Conservation (phyloP, 2,113 vertebrate species). For the Ceyx cyanopectus region DNA sequence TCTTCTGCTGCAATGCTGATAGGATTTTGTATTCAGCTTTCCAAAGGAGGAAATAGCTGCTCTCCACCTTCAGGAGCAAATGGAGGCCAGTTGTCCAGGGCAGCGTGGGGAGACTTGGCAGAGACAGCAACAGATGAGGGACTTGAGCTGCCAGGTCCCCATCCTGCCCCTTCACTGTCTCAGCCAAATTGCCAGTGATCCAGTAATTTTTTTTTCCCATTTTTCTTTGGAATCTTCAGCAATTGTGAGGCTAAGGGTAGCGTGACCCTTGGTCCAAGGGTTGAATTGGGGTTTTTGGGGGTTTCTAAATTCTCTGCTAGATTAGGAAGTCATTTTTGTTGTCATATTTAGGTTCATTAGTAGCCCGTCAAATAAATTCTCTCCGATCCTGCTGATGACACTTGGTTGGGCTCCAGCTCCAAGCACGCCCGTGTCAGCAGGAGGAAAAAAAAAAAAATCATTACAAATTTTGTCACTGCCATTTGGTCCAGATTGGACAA, state of each 20-base stretch:
- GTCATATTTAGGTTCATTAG: slow-evolving; percentile 41
- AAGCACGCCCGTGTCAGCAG: neutral
- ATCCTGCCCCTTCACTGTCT: neutral
- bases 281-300: neutral
- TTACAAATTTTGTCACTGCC: slow-evolving; percentile 34
- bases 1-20: neutral
- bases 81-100: neutral
- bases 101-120: neutral
- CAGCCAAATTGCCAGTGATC: neutral
- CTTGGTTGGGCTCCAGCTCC: slow-evolving; percentile 45
- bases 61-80: neutral
- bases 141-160: neutral
- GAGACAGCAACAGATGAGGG: neutral
- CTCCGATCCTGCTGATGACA: neutral
- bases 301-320: neutral
- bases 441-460: neutral
- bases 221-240: neutral
- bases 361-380: slow-evolving; percentile 48
- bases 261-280: neutral
- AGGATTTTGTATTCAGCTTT: neutral
- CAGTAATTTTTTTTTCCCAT: neutral
- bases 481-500: slow-evolving; percentile 47
- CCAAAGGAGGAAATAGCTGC: neutral
- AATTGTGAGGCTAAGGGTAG: neutral
- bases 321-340: slow-evolving; percentile 9